Percentiles rank a stretch among this genome's conserved stretches.
Conservation (phyloP, 2,888 invertebrate species). For the Diabrotica balteata region DNA sequence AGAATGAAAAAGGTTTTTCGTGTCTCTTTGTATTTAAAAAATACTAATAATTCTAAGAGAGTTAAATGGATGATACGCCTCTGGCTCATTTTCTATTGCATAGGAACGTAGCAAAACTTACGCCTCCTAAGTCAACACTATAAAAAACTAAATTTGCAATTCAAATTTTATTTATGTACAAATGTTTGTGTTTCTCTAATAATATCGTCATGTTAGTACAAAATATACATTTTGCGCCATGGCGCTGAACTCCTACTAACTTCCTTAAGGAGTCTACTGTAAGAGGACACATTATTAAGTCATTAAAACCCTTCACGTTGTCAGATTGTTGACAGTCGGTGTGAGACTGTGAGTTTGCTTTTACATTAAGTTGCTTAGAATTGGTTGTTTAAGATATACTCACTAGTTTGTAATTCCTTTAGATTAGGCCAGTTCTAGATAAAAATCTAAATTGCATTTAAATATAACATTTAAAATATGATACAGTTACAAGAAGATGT, state of each 20-base stretch:
- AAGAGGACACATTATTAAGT: background rate
- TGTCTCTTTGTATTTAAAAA: too few species aligned
- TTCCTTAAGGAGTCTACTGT: background rate
- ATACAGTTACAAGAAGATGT: too few species aligned
- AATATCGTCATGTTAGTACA: background rate
- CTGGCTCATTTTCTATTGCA: background rate
- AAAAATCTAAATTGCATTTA: too few species aligned
- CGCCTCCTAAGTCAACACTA: background rate
- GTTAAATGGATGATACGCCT: background rate
- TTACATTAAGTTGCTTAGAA: background rate
- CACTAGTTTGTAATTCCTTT: background rate
- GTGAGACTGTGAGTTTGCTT: background rate
- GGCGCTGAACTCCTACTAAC: background rate
- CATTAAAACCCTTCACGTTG: background rate
- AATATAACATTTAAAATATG: too few species aligned
- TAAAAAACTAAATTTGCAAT: background rate
- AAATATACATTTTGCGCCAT: conserved; percentile 1
- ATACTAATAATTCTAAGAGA: too few species aligned
- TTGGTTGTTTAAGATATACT: background rate
- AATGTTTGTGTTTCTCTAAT: background rate
- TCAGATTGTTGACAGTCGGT: conserved; percentile 1
- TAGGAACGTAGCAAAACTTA: background rate
- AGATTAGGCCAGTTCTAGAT: too few species aligned
- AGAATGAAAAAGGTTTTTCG: too few species aligned
- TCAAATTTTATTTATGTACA: background rate